A percentile compares a stretch with the other conserved stretches of the same genome.
Evolutionary conservation across 2,113 vertebrate species (phyloP).

Genomic region (Oncorhynchus mykiss): DNA sequence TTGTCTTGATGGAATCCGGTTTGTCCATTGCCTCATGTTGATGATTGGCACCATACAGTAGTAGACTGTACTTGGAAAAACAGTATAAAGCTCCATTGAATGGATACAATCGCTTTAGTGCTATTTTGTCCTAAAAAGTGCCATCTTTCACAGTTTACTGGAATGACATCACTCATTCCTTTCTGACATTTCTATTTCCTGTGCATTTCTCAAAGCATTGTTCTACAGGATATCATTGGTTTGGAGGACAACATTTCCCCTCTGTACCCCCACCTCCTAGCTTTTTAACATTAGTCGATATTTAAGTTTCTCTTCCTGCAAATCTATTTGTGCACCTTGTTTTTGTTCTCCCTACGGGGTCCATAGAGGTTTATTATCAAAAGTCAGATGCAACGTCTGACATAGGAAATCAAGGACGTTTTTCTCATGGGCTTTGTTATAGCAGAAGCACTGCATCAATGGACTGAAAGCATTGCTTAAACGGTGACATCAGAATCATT

Average conservation of each 20-base stretch:
- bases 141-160: constrained; percentile 41
- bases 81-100: constrained; percentile 34
- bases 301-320: constrained; percentile 49
- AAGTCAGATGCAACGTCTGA: constrained; percentile 7
- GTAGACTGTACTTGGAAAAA: constrained; percentile 33
- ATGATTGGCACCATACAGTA: constrained; percentile 30
- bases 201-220: constrained; percentile 55
- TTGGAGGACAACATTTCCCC: constrained; percentile 59
- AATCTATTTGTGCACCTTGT: constrained; percentile 55
- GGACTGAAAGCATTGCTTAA: constrained; percentile 41
- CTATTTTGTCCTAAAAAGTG: constrained; percentile 45
- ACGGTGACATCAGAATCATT: constrained; percentile 56
- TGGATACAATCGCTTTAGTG: constrained; percentile 19
- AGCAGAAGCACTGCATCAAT: constrained; percentile 20
- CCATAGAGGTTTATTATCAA: constrained; percentile 21
- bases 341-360: constrained; percentile 50
- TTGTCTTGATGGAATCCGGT: not conserved
- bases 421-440: not conserved
- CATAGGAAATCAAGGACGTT: not conserved
- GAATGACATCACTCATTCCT: constrained; percentile 58
- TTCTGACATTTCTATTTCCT: constrained; percentile 44
- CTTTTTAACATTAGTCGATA: constrained; percentile 30
- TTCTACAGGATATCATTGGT: constrained; percentile 62
- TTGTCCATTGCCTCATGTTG: constrained; percentile 16
- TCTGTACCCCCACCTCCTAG: not conserved